Base-by-base conservation (phyloP, 2,797 vertebrate species). In the Mycteria americana region DNA sequence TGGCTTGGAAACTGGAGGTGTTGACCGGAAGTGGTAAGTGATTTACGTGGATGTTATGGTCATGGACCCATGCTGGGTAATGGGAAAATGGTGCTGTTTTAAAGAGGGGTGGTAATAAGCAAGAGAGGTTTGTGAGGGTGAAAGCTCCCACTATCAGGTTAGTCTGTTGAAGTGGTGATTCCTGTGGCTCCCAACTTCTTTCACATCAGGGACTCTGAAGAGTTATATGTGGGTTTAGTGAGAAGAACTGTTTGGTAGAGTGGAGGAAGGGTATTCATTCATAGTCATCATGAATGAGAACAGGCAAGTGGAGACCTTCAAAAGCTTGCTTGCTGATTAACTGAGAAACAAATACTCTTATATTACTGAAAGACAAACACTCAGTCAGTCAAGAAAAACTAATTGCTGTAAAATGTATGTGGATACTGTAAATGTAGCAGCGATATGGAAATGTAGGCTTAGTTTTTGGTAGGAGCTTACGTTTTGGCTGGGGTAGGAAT, bases 401-500 rank as follows among this genome's bases (percentile, higher is more conserved):
- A 73, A n/a, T 18, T 84, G 16, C 10, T 59, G 1, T 50, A 23
- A 82, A 76, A 60, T 54, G 17, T 43, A 35, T 39, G 50, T 57
- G 16, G 39, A 11, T 50, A 21, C 18, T 63, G 22, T 65, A 62
- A 69, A 65, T 43, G 23, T 65, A 75, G 33, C 0, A 0, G 25
- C 74, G 33, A 25, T 83, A 37, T 28, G 57, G 91, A 94, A 96
- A 91, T 27, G 50, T 18, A 64, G 81, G 62, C 81, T 95, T 96
- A 85, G 63, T 65, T 89, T 89, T 95, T 68, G 75, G 72, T 48
- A 33, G 96, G 76, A 79, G 24, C 11, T 95, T 65, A 65, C 25
- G 64, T 88, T 96, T 92, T 96, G 96, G 37, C 35, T 81, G 43
- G 33, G 59, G 45, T 94, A 70, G 67, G 86, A 87, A 43, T 82